phyloP scores from a whole-genome alignment of 1,140 invertebrate genomes.

The Scylla paramamosain region DNA sequence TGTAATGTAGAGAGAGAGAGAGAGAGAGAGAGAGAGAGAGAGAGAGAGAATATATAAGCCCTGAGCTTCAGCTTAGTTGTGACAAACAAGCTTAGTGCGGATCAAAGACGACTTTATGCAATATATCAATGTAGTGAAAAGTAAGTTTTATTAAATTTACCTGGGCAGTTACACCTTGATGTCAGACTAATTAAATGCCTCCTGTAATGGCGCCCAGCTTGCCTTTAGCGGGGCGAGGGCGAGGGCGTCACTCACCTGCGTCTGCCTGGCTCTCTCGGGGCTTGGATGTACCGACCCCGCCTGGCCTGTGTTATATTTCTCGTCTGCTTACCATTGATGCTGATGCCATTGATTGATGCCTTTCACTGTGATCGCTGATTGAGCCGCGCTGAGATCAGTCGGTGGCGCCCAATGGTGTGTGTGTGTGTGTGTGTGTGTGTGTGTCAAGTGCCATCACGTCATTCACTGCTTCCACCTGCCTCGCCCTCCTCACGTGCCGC shows the following conservation, averaged over 20 bases:
- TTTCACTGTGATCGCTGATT: neutral
- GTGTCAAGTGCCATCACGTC: no score
- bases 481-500: neutral
- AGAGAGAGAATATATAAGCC: neutral
- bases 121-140: neutral
- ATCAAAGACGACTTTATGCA: neutral
- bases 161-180: neutral
- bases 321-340: neutral
- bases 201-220: no score
- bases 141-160: neutral
- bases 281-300: no score
- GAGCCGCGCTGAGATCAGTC: neutral
- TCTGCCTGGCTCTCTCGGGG: no score
- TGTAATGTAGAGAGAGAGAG: neutral
- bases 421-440: neutral
- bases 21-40: conserved; percentile 20
- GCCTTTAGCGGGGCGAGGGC: neutral
- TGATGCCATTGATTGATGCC: neutral
- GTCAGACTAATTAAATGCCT: neutral
- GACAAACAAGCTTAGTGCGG: neutral
- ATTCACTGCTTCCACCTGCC: no score
- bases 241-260: neutral
- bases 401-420: neutral
- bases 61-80: neutral
- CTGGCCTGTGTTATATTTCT: neutral